Evolutionary conservation across 2,888 invertebrate genomes (phyloP), one percentile per base, ranked within the genome.

Genomic region (Glaucopsyche alexis): DNA sequence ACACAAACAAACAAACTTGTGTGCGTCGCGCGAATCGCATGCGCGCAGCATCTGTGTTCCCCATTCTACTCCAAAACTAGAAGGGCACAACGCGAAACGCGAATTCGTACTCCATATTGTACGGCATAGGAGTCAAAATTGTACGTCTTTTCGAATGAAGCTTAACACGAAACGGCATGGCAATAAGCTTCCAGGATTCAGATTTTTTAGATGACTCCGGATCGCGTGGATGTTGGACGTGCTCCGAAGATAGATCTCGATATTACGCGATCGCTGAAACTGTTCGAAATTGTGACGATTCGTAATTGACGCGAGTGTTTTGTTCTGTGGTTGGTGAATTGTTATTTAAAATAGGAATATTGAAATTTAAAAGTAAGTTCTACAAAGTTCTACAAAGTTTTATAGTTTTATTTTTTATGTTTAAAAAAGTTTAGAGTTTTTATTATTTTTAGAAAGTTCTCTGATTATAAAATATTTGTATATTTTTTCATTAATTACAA

Each of bases 11-110:
- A 79, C 75, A 78, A 77, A 74, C 76, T 69, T 80, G 77, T 80
- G 82, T 81, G 85, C 80, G 85, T 79, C 81, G 73, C 76, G 71
- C 64, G 83, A 83, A 84, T 81, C 92, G 92, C 92, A 92, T 92
- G 92, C 92, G 92, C 90, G 84, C 90, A 90, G 90, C 93, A 91
- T 92, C 92, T 91, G 89, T 88, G 86, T 85, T 83, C 85, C 87
- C 86, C 87, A 87, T 85, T 86, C 86, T 87, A 75, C 77, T 75
- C 73, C 64, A 76, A 72, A 71, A 71, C n/a, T 72, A 76, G 78
- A 86, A 84, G 71, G 80, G 65, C 76, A 4, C 77, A 79, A 79
- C 67, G 6, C 2, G 7, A 19, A 52, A 16, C 42, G 11, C 79
- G 70, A 74, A 79, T 81, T 77, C 75, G 80, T 77, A 3, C 0